These are phyloP conservation scores for Thunnus albacares DNA, from an alignment of 2,797 vertebrate species.

Conservation along the genomic window DNA sequence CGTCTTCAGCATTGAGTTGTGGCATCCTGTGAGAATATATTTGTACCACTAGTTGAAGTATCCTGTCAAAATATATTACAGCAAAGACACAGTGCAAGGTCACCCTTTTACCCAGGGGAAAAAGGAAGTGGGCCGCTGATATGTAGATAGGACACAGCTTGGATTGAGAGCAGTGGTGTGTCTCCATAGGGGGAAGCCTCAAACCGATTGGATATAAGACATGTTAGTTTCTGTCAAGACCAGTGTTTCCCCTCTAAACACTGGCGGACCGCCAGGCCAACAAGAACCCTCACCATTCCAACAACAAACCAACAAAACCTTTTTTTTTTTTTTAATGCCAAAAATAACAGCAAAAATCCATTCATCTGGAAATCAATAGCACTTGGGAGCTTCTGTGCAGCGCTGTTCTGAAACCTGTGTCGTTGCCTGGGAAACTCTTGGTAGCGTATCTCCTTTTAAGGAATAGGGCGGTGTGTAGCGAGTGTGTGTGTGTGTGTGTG, in stretches of 20 bases:
- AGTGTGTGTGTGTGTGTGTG: background rate
- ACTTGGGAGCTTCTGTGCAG: too few relatives aligned
- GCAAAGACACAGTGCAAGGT: conserved; percentile 31
- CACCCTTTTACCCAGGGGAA: conserved; percentile 17
- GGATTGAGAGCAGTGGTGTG: conserved; percentile 34
- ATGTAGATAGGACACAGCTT: conserved; percentile 31
- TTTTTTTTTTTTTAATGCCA: too few relatives aligned
- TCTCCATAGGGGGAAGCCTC: conserved; percentile 29
- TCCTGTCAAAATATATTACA: conserved; percentile 12
- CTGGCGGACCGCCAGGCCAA: too few relatives aligned
- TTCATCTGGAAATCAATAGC: too few relatives aligned
- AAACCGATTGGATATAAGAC: background rate
- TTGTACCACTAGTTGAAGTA: background rate
- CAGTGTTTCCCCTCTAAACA: too few relatives aligned
- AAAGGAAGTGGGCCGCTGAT: conserved; percentile 47
- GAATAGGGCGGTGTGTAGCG: too few relatives aligned
- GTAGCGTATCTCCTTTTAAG: too few relatives aligned
- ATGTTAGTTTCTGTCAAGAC: background rate
- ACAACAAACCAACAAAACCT: too few relatives aligned
- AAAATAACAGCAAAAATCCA: too few relatives aligned
- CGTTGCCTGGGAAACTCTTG: background rate
- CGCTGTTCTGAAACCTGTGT: background rate
- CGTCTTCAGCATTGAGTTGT: background rate
- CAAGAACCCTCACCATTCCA: too few relatives aligned
- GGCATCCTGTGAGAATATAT: background rate